A percentile compares a stretch with the other conserved stretches of the same genome.
Conservation (phyloP, 2,888 invertebrate genomes). For the Tetragonula carbonaria region DNA sequence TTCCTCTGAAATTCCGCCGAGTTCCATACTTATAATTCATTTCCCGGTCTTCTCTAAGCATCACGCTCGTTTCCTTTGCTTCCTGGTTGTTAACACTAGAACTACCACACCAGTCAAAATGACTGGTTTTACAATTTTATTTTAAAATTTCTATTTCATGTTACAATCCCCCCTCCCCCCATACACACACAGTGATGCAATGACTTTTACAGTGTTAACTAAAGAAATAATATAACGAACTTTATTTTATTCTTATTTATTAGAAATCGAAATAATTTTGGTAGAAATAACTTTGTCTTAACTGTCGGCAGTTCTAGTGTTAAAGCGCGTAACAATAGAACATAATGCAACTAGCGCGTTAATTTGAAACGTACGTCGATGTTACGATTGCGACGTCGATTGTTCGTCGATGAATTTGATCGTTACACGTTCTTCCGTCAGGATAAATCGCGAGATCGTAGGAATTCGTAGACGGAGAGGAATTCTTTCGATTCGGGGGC, state of each 20-base stretch:
- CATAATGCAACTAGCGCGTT: constrained; percentile 8
- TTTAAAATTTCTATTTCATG: no score
- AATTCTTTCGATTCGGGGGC: no score
- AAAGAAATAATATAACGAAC: no score
- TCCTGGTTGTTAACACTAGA: neutral
- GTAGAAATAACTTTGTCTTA: no score
- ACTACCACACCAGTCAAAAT: no score
- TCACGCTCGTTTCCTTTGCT: constrained; percentile 23
- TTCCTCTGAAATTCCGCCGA: constrained; percentile 3
- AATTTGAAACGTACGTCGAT: neutral
- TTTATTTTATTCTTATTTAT: no score
- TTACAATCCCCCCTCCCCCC: no score
- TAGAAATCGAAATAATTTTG: no score
- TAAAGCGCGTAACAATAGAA: neutral
- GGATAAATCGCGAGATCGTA: neutral
- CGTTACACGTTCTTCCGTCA: neutral
- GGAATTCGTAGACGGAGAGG: neutral
- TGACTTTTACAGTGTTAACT: no score
- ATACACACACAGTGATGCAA: no score
- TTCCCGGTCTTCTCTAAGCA: constrained; percentile 8
- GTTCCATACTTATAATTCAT: constrained; percentile 16
- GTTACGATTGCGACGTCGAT: neutral
- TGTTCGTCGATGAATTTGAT: neutral
- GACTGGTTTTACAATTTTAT: no score
- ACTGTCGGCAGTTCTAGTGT: no score